These are phyloP conservation scores for Dynastes grantii DNA, from an alignment of 2,888 invertebrate species.

Conservation along the genomic window DNA sequence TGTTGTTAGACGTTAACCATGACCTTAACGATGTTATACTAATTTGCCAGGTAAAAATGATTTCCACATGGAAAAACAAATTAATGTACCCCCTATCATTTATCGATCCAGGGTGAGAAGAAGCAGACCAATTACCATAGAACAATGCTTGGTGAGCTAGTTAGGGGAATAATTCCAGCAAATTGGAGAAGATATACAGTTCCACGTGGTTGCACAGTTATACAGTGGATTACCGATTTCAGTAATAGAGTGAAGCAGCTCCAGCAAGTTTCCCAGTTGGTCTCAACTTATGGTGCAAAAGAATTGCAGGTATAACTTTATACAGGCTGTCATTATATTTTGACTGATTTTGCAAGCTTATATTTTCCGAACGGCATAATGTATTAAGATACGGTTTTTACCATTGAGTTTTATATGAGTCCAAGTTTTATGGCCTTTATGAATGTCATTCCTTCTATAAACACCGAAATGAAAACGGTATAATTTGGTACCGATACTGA, in stretches of 20 bases:
- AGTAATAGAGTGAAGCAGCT: slow-evolving; percentile 94
- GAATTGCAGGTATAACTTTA: slow-evolving; percentile 83
- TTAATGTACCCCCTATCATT: background rate
- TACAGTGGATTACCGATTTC: slow-evolving; percentile 98
- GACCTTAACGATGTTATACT: slow-evolving; percentile 92
- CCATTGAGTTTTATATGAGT: no score
- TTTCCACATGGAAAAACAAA: background rate
- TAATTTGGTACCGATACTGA: no score
- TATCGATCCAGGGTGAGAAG: slow-evolving; percentile 85
- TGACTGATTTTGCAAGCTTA: no score
- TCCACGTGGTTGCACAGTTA: slow-evolving; percentile 93
- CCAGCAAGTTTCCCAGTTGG: slow-evolving; percentile 88
- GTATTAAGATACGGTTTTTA: no score
- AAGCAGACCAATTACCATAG: slow-evolving; percentile 99
- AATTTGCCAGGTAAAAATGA: slow-evolving; percentile 84
- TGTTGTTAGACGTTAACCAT: slow-evolving; percentile 91
- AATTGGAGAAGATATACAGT: slow-evolving; percentile 97
- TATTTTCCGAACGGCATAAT: no score
- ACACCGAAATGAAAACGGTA: no score
- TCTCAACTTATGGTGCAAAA: slow-evolving; percentile 89
- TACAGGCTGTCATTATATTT: no score
- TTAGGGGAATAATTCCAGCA: slow-evolving; percentile 94
- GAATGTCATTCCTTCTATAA: no score
- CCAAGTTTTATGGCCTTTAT: no score
- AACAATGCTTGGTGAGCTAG: slow-evolving; percentile 93